Conservation (phyloP, 2,113 vertebrate genomes). For the Lepisosteus osseus region DNA sequence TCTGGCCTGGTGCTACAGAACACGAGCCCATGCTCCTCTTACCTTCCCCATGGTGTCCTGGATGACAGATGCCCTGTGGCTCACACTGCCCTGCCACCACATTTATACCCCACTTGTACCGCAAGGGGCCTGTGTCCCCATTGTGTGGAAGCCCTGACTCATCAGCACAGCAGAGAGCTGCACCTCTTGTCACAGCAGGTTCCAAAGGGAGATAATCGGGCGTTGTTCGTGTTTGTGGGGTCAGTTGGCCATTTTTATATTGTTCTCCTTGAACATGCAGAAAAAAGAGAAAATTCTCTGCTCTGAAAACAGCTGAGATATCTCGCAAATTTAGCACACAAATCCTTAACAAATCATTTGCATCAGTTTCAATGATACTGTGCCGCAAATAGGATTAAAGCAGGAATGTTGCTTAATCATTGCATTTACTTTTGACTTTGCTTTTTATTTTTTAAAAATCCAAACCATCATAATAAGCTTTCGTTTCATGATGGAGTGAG, state of each 20-base stretch:
- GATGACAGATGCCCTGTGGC: background rate
- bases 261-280: constrained; percentile 1
- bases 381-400: too few species aligned
- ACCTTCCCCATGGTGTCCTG: constrained; percentile 53
- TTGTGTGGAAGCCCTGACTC: constrained; percentile 51
- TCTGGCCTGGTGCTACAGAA: too few species aligned
- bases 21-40: constrained; percentile 4
- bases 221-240: constrained; percentile 17
- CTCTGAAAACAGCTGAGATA: background rate
- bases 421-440: too few species aligned
- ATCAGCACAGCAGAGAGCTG: constrained; percentile 29
- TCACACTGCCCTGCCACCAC: constrained; percentile 15
- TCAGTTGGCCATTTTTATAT: constrained; percentile 18
- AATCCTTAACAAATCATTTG: too few species aligned
- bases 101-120: constrained; percentile 43
- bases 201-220: constrained; percentile 33
- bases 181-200: constrained; percentile 23
- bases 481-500: too few species aligned
- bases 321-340: too few species aligned
- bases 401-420: too few species aligned
- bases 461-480: too few species aligned
- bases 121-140: constrained; percentile 29
- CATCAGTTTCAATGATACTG: too few species aligned
- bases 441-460: too few species aligned
- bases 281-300: constrained; percentile 11